phyloP scores from a whole-genome alignment of 2,797 vertebrate species.

The Morelia viridis region DNA sequence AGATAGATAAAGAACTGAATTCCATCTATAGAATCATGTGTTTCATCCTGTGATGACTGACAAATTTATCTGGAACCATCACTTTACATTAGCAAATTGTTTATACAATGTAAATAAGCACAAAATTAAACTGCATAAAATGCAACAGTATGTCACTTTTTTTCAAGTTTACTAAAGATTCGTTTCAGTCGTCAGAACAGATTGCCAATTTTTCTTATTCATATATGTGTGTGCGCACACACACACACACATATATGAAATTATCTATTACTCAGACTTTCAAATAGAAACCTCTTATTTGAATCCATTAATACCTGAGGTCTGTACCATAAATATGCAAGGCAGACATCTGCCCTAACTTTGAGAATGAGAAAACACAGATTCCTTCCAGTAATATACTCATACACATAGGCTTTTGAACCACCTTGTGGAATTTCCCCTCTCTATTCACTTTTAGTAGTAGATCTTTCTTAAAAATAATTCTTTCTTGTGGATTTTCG shows the following conservation, averaged over 20 bases:
- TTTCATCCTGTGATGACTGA: neutral
- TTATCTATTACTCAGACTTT: conserved; percentile 16
- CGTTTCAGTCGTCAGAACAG: neutral
- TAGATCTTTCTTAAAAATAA: conserved; percentile 26
- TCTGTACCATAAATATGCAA: conserved; percentile 11
- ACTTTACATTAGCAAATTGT: neutral
- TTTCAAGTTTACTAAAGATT: neutral
- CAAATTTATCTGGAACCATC: neutral
- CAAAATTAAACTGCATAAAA: neutral
- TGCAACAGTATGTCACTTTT: neutral
- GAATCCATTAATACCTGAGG: conserved; percentile 14
- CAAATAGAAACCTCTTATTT: conserved; percentile 13
- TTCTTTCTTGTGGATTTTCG: conserved; percentile 8
- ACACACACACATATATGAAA: neutral
- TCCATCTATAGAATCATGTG: neutral
- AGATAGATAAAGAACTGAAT: neutral
- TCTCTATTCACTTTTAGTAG: neutral
- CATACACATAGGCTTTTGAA: neutral
- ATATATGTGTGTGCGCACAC: neutral
- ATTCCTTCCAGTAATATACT: neutral
- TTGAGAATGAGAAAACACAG: conserved; percentile 25
- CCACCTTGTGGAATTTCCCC: neutral
- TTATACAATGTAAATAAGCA: neutral
- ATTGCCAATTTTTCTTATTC: neutral
- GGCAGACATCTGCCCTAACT: neutral